Percentiles rank a stretch among this genome's conserved stretches.
Evolutionary conservation across 2,113 vertebrate species (phyloP).

Genomic region (Globicephala melas): DNA sequence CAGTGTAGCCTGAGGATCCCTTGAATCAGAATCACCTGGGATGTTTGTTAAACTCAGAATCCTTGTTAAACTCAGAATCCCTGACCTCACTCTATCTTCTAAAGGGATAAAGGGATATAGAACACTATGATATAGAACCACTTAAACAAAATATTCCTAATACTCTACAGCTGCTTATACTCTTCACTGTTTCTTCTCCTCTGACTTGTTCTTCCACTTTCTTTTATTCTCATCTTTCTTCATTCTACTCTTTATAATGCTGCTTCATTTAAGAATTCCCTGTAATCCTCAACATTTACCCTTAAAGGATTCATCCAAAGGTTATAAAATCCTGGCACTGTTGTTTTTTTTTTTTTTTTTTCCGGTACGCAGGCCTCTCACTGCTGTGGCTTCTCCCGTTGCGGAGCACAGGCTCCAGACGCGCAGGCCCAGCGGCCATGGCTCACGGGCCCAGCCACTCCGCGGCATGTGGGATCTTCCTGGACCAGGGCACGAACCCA

Average conservation of each 20-base stretch:
- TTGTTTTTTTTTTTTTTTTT: background rate
- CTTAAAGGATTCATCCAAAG: background rate
- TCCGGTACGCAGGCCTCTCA: no score
- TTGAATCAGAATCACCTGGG: background rate
- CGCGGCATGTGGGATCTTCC: no score
- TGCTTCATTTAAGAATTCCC: background rate
- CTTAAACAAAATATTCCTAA: background rate
- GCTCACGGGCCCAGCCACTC: no score
- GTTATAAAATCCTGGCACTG: background rate
- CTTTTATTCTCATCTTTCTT: background rate
- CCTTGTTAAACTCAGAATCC: background rate
- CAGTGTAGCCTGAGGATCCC: background rate
- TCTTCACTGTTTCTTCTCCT: background rate
- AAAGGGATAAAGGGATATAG: no score
- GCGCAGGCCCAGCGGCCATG: no score
- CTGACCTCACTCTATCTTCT: background rate
- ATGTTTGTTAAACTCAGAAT: background rate
- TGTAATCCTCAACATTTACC: background rate
- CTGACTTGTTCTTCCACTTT: background rate
- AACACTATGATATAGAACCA: background rate
- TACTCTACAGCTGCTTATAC: background rate
- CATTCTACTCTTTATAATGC: background rate
- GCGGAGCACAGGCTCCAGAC: no score
- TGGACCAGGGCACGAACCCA: fast-evolving
- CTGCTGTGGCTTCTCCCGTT: no score